phyloP scores from a whole-genome alignment of 2,888 invertebrate genomes.

The Cheilosia scutellata region DNA sequence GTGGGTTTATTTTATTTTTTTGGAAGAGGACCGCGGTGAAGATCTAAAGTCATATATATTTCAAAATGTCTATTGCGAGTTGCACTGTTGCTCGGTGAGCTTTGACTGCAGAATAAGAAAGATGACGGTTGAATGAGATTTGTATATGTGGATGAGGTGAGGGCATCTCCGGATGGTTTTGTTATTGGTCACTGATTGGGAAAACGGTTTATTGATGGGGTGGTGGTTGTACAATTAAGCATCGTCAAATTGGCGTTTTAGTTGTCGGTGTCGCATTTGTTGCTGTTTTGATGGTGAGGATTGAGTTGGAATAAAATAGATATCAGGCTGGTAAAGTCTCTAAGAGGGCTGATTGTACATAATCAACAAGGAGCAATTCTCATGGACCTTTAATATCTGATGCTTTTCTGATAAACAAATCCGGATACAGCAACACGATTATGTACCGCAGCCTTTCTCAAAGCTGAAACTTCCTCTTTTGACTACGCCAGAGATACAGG shows the following conservation, averaged over 20 bases:
- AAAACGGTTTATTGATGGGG: constrained; percentile 9
- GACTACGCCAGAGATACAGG: too few relatives aligned
- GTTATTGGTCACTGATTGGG: constrained; percentile 13
- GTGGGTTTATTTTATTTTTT: constrained; percentile 8
- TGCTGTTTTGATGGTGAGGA: not conserved
- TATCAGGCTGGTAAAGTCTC: too few relatives aligned
- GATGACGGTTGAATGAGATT: constrained; percentile 72
- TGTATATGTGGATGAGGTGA: constrained; percentile 13
- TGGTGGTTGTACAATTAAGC: constrained; percentile 30
- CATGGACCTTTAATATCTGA: too few relatives aligned
- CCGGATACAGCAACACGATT: too few relatives aligned
- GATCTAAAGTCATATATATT: constrained; percentile 69
- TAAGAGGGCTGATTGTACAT: too few relatives aligned
- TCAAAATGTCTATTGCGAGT: constrained; percentile 60
- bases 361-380: too few relatives aligned
- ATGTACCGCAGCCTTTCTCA: too few relatives aligned
- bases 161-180: not conserved
- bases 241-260: not conserved
- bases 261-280: too few relatives aligned
- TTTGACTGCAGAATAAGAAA: constrained; percentile 54
- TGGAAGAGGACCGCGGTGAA: constrained; percentile 46
- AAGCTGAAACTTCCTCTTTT: too few relatives aligned
- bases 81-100: constrained; percentile 16
- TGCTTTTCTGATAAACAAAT: too few relatives aligned
- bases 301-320: too few relatives aligned